These are phyloP conservation scores for Aurelia sp. DNA, from an alignment of 30 jellyfish, hydroid and myxozoan species.

Conservation along the genomic window DNA sequence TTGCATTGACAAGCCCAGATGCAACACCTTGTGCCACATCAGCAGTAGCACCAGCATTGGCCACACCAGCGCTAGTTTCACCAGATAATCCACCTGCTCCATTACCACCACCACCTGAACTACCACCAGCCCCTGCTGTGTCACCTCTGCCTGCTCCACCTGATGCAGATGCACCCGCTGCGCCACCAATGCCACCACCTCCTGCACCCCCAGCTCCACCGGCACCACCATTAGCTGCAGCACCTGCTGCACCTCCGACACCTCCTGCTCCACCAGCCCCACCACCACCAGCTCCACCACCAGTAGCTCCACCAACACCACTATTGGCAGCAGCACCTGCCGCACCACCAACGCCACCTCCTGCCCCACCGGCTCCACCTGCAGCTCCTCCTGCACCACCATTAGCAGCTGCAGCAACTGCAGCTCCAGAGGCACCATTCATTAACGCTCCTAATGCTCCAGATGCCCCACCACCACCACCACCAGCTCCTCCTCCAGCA, in stretches of 20 bases:
- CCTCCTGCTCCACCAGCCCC: conserved; percentile 64
- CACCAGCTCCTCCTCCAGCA: background rate
- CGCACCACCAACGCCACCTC: conserved; percentile 29
- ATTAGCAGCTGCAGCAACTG: conserved; percentile 22
- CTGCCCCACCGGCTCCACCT: conserved; percentile 44
- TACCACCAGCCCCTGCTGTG: conserved; percentile 41
- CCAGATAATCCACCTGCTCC: conserved; percentile 80
- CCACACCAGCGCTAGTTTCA: conserved; percentile 60
- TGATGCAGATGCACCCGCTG: background rate
- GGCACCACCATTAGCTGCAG: conserved; percentile 46
- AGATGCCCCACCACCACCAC: conserved; percentile 42
- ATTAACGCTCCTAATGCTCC: conserved; percentile 30
- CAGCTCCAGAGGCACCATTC: conserved; percentile 57
- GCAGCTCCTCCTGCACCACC: conserved; percentile 57
- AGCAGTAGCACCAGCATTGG: conserved; percentile 61
- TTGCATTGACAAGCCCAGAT: conserved; percentile 50
- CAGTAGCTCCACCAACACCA: conserved; percentile 63
- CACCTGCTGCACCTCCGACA: conserved; percentile 51
- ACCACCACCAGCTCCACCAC: conserved; percentile 59
- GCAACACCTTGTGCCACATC: conserved; percentile 70
- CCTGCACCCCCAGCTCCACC: conserved; percentile 61
- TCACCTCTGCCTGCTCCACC: conserved; percentile 37
- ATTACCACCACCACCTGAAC: conserved; percentile 63
- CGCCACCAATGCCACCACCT: conserved; percentile 38
- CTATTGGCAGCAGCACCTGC: conserved; percentile 57